phyloP scores from a whole-genome alignment of 2,888 invertebrate genomes.

The Linyphia triangularis region DNA sequence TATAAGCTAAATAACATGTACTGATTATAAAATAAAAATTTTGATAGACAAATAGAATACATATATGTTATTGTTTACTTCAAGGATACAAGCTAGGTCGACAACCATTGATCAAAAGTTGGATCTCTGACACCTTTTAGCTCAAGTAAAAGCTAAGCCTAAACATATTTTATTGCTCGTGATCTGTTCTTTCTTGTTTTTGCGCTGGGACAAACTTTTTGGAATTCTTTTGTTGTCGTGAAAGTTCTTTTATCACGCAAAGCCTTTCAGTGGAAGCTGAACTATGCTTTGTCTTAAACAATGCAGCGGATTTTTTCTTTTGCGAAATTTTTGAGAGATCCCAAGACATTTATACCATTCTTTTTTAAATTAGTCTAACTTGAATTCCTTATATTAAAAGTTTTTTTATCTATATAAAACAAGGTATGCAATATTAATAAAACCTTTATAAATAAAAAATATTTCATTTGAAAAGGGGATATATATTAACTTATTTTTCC shows the following conservation, averaged over 20 bases:
- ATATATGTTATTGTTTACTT: conserved; percentile 18
- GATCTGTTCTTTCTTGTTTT: conserved; percentile 18
- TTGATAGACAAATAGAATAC: no score
- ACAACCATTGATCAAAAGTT: conserved; percentile 24
- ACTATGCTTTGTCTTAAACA: conserved; percentile 35
- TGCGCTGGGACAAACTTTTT: conserved; percentile 19
- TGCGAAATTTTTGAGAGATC: neutral
- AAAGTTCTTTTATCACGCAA: conserved; percentile 51
- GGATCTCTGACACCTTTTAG: conserved; percentile 32
- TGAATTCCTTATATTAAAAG: neutral
- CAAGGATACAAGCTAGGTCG: neutral
- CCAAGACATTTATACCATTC: neutral
- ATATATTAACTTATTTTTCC: no score
- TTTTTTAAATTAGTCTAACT: neutral
- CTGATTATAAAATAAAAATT: no score
- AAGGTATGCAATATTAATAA: no score
- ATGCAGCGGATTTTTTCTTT: neutral
- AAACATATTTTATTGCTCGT: conserved; percentile 37
- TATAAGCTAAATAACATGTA: no score
- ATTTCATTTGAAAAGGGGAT: no score
- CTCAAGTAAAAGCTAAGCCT: conserved; percentile 33
- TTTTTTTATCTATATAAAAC: no score
- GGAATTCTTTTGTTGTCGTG: conserved; percentile 35
- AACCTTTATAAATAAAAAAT: no score
- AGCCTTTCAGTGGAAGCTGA: neutral